These are phyloP conservation scores for Balaeniceps rex DNA, from an alignment of 2,113 vertebrate genomes.

Conservation along the genomic window DNA sequence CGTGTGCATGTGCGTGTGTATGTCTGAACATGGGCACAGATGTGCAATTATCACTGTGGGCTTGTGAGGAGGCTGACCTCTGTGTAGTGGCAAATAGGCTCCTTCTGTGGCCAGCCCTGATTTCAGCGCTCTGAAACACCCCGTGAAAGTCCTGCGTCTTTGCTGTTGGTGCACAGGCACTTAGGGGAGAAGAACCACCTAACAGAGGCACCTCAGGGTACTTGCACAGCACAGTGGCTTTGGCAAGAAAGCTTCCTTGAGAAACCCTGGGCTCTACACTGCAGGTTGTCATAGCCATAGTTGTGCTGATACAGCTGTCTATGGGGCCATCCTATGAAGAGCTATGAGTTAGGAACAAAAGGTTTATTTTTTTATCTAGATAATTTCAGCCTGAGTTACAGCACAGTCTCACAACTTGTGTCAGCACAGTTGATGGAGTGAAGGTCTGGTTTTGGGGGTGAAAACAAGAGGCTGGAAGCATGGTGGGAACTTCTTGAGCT, in stretches of 20 bases:
- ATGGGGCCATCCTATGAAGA: neutral
- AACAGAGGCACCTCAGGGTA: neutral
- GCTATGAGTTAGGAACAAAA: neutral
- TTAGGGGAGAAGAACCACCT: neutral
- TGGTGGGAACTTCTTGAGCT: neutral
- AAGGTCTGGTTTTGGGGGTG: neutral
- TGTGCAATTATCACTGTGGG: neutral
- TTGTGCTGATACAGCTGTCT: neutral
- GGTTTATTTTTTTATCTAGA: neutral
- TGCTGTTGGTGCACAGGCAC: neutral
- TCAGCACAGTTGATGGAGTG: neutral
- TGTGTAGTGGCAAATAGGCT: neutral
- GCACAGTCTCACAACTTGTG: neutral
- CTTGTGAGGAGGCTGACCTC: neutral
- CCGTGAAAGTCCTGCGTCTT: neutral
- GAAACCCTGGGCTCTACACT: neutral
- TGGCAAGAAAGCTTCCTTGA: neutral
- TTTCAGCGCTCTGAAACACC: neutral
- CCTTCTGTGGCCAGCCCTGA: neutral
- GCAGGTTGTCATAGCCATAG: neutral
- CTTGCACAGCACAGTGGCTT: neutral
- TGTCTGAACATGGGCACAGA: neutral
- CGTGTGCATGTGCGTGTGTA: rapidly evolving
- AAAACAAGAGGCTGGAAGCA: neutral
- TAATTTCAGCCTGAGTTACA: neutral